Base-by-base conservation (phyloP, 2,797 vertebrate genomes). In the Enoplosus armatus region DNA sequence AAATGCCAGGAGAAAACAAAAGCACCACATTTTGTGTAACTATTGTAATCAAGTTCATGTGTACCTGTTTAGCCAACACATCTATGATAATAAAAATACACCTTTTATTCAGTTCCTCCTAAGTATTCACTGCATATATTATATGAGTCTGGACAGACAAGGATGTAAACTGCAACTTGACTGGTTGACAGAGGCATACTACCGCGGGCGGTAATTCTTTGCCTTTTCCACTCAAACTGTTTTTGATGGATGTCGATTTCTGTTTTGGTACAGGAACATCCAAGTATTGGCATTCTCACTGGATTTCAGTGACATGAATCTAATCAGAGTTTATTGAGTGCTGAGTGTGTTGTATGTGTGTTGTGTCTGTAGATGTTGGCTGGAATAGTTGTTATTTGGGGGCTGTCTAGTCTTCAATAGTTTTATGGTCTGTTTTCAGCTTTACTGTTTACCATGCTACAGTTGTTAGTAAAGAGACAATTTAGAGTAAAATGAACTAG, bases 321-420 rank as follows among this genome's bases (percentile, higher is more conserved):
- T n/a, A n/a, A 72, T 72, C 11, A 72, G 48, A 47, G 27, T 67
- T 47, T 31, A 59, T n/a, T n/a, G n/a, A n/a, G n/a, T n/a, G n/a
- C 63, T 51, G n/a, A 65, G 8, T 56, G n/a, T 56, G 33, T 31
- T 27, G 15, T 20, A 5, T n/a, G n/a, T n/a, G n/a, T n/a, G n/a
- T n/a, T n/a, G n/a, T 45, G 33, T 43, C 22, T 37, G 22, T 55
- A 7, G 18, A 20, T 58, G 43, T 31, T 41, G 62, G 35, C 43
- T 48, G 15, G 55, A 64, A 10, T 26, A 35, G 15, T 37, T 6
- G 18, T 54, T 43, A 20, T 58, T 47, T 33, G 29, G 15, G 41
- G 43, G 35, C 6, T 6, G 1, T 61, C 58, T 37, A 16, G 29
- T 43, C 14, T 59, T 66, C 41, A 37, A 37, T 14, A 6, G 15